Conservation (phyloP, 2,888 invertebrate species). For the Galerucella calmariensis region DNA sequence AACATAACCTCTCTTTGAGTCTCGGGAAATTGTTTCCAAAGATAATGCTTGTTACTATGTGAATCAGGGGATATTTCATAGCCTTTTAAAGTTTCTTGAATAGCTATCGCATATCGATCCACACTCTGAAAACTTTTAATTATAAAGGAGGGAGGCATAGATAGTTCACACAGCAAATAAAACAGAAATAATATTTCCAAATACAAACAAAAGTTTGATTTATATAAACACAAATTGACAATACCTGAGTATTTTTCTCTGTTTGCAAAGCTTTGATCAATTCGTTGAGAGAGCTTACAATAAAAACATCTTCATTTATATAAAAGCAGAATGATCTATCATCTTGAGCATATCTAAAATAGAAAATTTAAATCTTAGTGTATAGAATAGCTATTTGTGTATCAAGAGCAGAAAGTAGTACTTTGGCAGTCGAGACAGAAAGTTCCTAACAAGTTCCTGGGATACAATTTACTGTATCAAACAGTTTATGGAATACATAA, state of each 20-base stretch:
- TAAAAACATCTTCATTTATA: slow-evolving; percentile 77
- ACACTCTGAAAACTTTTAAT: slow-evolving; percentile 68
- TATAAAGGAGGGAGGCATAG: background rate
- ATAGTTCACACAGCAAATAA: background rate
- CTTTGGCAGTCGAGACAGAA: too few relatives aligned
- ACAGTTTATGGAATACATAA: too few relatives aligned
- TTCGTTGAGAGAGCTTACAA: slow-evolving; percentile 76
- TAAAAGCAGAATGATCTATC: slow-evolving; percentile 74
- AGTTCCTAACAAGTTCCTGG: too few relatives aligned
- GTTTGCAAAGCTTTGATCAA: slow-evolving; percentile 80
- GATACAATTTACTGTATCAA: too few relatives aligned
- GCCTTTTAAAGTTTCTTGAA: slow-evolving; percentile 80
- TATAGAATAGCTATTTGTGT: too few relatives aligned
- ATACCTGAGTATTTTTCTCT: slow-evolving; percentile 76
- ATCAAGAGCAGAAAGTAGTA: too few relatives aligned
- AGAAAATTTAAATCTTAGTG: background rate
- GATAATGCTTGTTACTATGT: slow-evolving; percentile 67
- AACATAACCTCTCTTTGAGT: slow-evolving; percentile 81
- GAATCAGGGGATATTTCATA: slow-evolving; percentile 76
- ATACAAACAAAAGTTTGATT: too few relatives aligned
- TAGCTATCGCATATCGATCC: slow-evolving; percentile 83
- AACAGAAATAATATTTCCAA: too few relatives aligned
- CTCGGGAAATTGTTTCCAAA: slow-evolving; percentile 79
- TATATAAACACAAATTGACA: background rate
- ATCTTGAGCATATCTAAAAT: slow-evolving; percentile 60